Percentiles rank a stretch among this genome's conserved stretches.
Evolutionary conservation across 2,797 vertebrate genomes (phyloP).

Genomic region (Tenualosa ilisha): DNA sequence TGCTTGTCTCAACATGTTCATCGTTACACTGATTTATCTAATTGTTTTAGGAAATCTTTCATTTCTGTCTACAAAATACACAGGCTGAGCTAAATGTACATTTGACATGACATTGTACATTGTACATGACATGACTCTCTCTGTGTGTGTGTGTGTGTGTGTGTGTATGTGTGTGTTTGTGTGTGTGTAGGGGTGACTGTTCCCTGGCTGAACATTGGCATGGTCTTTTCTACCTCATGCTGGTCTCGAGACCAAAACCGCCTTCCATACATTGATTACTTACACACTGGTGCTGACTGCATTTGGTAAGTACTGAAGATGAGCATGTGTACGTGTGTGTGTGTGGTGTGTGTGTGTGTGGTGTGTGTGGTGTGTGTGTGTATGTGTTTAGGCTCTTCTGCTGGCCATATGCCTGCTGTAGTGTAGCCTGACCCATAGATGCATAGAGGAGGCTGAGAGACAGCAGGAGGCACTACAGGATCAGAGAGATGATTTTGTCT

Average conservation of each 20-base stretch:
- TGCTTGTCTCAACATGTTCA: too few species aligned
- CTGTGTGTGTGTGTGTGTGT: constrained; percentile 27
- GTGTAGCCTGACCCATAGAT: background rate
- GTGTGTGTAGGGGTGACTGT: constrained; percentile 90
- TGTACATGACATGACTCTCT: background rate
- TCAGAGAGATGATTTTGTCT: background rate
- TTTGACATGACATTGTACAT: too few species aligned
- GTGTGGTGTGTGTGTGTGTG: background rate
- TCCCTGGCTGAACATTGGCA: constrained; percentile 99
- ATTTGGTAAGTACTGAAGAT: constrained; percentile 86
- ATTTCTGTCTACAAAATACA: background rate
- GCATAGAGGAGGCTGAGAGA: background rate
- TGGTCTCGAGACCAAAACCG: constrained; percentile 99
- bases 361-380: background rate
- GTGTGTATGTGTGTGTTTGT: constrained; percentile 54
- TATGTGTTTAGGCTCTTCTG: background rate
- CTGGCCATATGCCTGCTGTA: background rate
- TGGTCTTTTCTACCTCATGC: constrained; percentile 99
- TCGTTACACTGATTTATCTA: too few species aligned
- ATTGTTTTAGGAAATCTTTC: too few species aligned
- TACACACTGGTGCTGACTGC: constrained; percentile 99
- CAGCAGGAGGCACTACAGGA: background rate
- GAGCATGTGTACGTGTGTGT: background rate
- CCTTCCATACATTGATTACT: constrained; percentile 99
- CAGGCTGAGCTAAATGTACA: background rate